Conservation (phyloP, 2,113 vertebrate species). For the Gobius niger region DNA sequence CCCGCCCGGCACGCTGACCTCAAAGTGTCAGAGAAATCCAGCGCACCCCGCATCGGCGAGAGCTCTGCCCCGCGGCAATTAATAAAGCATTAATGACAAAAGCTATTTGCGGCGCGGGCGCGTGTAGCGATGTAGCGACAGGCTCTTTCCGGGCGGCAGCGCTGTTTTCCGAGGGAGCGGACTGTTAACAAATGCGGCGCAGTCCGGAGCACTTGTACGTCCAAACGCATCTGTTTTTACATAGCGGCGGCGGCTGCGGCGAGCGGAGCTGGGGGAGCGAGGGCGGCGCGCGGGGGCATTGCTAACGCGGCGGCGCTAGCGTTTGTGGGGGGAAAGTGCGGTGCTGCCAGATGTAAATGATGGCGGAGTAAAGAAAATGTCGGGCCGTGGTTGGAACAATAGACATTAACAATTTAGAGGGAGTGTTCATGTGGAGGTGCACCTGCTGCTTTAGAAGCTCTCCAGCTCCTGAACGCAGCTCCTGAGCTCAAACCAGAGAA, state of each 20-base stretch:
- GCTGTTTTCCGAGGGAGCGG: slow-evolving; percentile 59
- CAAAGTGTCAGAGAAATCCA: slow-evolving; percentile 96
- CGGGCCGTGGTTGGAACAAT: no score
- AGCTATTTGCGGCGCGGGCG: slow-evolving; percentile 93
- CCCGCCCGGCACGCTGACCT: slow-evolving; percentile 90
- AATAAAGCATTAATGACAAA: slow-evolving; percentile 99
- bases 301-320: slow-evolving; percentile 50
- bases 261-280: slow-evolving; percentile 42
- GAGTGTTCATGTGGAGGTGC: no score
- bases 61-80: slow-evolving; percentile 88
- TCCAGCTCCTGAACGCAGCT: no score
- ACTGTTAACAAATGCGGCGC: slow-evolving; percentile 76
- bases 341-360: background rate
- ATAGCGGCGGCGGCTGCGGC: slow-evolving; percentile 46
- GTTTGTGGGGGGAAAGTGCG: slow-evolving; percentile 33
- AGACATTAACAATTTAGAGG: no score
- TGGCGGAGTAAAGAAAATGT: no score
- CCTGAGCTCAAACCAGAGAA: no score
- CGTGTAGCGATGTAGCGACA: slow-evolving; percentile 79
- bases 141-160: slow-evolving; percentile 83
- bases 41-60: slow-evolving; percentile 83
- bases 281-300: slow-evolving; percentile 22
- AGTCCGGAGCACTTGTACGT: slow-evolving; percentile 59
- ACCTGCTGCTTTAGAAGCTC: no score
- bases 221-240: slow-evolving; percentile 68